Percentiles rank a stretch among this genome's conserved stretches.
Evolutionary conservation across 92 coral and sea anemone genomes (phyloP).

Genomic region (Epizoanthus scotinus): DNA sequence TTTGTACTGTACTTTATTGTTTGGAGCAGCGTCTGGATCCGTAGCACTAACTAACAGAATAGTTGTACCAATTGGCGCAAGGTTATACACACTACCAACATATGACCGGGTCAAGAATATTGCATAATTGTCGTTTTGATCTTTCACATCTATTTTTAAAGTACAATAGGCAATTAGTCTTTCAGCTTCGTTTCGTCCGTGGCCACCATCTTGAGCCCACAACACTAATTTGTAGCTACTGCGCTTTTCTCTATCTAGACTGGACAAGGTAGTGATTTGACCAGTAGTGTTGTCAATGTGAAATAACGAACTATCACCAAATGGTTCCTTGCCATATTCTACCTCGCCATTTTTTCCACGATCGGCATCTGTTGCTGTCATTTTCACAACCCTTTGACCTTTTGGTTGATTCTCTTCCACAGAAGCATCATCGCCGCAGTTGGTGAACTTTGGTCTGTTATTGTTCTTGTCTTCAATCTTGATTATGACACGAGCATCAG

Average conservation of each 20-base stretch:
- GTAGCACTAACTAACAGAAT: slow-evolving; percentile 80
- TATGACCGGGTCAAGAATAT: slow-evolving; percentile 68
- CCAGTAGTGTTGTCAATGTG: slow-evolving; percentile 84
- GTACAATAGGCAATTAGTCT: slow-evolving; percentile 79
- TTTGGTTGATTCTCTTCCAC: slow-evolving; percentile 74
- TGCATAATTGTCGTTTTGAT: slow-evolving; percentile 88
- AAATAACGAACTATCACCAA: slow-evolving; percentile 67
- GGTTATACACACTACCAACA: slow-evolving; percentile 68
- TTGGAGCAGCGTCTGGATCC: slow-evolving; percentile 66
- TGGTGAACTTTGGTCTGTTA: slow-evolving; percentile 73
- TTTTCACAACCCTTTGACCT: slow-evolving; percentile 59
- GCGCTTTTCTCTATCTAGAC: slow-evolving; percentile 73
- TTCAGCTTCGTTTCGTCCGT: slow-evolving; percentile 66
- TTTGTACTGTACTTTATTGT: slow-evolving; percentile 41
- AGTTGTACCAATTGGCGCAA: slow-evolving; percentile 40
- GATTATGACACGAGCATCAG: slow-evolving; percentile 65
- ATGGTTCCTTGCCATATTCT: slow-evolving; percentile 64
- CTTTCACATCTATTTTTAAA: slow-evolving; percentile 60
- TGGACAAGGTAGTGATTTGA: slow-evolving; percentile 62
- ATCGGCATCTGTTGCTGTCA: slow-evolving; percentile 75
- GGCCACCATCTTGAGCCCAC: slow-evolving; percentile 88
- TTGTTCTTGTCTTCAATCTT: slow-evolving; percentile 84
- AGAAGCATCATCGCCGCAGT: slow-evolving; percentile 49
- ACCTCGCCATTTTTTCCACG: slow-evolving; percentile 82
- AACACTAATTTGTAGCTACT: slow-evolving; percentile 61